Evolutionary conservation across 2,113 vertebrate species (phyloP).

Genomic region (Daubentonia madagascariensis): DNA sequence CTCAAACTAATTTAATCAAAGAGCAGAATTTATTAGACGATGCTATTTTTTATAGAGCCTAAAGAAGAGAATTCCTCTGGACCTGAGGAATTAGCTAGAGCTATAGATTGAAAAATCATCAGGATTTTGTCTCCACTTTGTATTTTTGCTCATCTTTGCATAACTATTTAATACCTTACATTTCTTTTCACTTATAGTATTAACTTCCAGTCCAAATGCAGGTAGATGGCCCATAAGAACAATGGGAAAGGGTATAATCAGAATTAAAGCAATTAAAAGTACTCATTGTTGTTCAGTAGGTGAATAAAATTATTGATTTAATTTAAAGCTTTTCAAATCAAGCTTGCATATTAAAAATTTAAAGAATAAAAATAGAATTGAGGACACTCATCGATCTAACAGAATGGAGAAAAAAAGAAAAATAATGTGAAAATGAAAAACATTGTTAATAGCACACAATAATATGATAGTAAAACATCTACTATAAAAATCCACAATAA

Average conservation of each 20-base stretch:
- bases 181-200: neutral
- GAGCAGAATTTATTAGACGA: neutral
- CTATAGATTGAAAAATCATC: neutral
- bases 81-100: neutral
- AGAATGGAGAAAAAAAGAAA: neutral
- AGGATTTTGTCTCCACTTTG: neutral
- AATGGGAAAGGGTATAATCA: neutral
- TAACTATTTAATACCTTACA: neutral
- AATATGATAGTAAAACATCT: neutral
- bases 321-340: neutral
- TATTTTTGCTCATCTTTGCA: neutral
- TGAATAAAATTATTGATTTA: neutral
- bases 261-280: neutral
- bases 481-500: neutral
- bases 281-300: neutral
- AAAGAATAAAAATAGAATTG: neutral
- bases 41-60: neutral
- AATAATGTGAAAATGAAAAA: neutral
- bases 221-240: neutral
- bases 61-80: neutral
- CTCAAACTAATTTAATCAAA: neutral
- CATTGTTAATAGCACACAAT: neutral
- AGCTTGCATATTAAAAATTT: neutral
- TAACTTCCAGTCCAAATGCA: neutral
- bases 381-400: neutral